phyloP scores from a whole-genome alignment of 2,888 invertebrate species.

The Rhabditophanes sp. region DNA sequence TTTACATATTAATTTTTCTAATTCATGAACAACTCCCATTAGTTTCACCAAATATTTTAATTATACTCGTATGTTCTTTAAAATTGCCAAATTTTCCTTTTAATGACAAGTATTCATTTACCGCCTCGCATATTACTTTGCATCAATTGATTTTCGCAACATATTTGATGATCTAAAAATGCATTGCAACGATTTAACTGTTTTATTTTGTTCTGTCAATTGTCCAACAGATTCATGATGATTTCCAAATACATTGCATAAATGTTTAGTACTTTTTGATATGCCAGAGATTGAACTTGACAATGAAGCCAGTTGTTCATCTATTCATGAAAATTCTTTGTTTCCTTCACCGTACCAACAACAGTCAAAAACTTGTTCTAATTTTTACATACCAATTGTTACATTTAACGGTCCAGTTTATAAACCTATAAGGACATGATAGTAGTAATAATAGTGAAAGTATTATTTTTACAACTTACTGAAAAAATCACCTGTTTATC shows the following conservation, averaged over 20 bases:
- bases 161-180: constrained; percentile 35
- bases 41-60: constrained; percentile 12
- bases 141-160: constrained; percentile 28
- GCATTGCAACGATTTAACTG: constrained; percentile 35
- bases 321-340: constrained; percentile 91
- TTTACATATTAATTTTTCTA: not conserved
- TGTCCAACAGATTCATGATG: constrained; percentile 26
- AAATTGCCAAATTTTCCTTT: constrained; percentile 12
- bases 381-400: constrained; percentile 79
- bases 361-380: constrained; percentile 99
- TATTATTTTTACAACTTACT: too few species aligned
- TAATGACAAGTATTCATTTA: constrained; percentile 9
- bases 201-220: constrained; percentile 28
- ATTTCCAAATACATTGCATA: constrained; percentile 9
- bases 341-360: constrained; percentile 79
- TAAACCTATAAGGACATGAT: constrained; percentile 20
- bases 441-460: not conserved
- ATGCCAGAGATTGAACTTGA: constrained; percentile 18
- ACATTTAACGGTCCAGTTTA: constrained; percentile 42
- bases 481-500: constrained; percentile 36
- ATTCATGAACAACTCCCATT: constrained; percentile 2
- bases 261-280: not conserved
- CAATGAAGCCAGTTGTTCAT: constrained; percentile 47
- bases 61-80: constrained; percentile 9
- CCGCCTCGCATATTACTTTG: too few species aligned